phyloP scores from a whole-genome alignment of 2,888 invertebrate species.

The Lottia gigantea region DNA sequence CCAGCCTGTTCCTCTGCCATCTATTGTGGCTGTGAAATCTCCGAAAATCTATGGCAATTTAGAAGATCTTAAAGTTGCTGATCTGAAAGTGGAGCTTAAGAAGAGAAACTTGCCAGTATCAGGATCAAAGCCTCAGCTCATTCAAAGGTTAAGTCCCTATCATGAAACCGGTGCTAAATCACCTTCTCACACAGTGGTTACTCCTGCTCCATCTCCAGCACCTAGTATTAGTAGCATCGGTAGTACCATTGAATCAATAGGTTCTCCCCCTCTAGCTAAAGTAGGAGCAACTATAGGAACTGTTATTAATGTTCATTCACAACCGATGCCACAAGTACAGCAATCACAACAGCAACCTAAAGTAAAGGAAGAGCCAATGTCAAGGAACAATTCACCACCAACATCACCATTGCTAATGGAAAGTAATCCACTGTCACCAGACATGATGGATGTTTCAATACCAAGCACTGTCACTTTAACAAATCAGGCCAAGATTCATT shows the following conservation, averaged over 20 bases:
- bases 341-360: constrained; percentile 31
- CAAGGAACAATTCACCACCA: constrained; percentile 46
- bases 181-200: constrained; percentile 12
- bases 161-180: constrained; percentile 53
- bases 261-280: constrained; percentile 1
- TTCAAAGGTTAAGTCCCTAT: constrained; percentile 84
- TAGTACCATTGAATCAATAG: background rate
- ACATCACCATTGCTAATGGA: constrained; percentile 47
- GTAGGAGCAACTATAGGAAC: constrained; percentile 28
- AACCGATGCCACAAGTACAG: constrained; percentile 28
- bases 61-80: constrained; percentile 96
- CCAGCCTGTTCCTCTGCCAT: constrained; percentile 31
- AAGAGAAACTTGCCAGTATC: constrained; percentile 93
- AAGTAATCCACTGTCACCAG: constrained; percentile 55
- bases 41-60: constrained; percentile 72
- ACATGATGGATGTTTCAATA: constrained; percentile 54
- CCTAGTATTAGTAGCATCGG: background rate
- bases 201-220: constrained; percentile 14
- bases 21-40: constrained; percentile 20
- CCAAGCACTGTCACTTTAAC: constrained; percentile 36
- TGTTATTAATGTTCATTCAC: constrained; percentile 22
- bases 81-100: constrained; percentile 93
- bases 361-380: constrained; percentile 36
- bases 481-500: constrained; percentile 15
- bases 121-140: constrained; percentile 93